Evolutionary conservation across 2,797 vertebrate genomes (phyloP), one percentile per base, ranked within the genome.

Genomic region (Mormyrus hasselquistii): DNA sequence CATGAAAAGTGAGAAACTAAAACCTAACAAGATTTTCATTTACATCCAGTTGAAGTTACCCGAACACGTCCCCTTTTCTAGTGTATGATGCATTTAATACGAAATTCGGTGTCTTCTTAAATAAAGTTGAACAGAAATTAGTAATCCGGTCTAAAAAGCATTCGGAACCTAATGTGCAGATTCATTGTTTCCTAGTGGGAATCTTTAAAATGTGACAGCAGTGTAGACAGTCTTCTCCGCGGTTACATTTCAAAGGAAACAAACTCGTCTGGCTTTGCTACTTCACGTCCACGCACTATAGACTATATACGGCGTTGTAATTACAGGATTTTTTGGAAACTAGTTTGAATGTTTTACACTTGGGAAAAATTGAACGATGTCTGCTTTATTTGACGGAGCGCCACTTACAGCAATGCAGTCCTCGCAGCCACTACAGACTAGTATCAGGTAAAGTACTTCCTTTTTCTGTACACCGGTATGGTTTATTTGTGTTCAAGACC

Each of bases 321-420:
- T n/a, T 41, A 59, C 14, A 49, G 25, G 3, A 55, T 47, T 87
- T 82, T 53, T 50, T 49, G 41, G 7, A 14, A 50, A 44, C 76
- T 55, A 25, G 12, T 69, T 90, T 94, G 85, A 7, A 95, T 95
- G 94, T 53, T 85, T 91, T 82, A 84, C 49, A 88, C 25, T 91
- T 62, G 0, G 92, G 90, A 91, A 82, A 92, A 92, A 93, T n/a
- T 91, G 86, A 94, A 91, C 90, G 55, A 96, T 96, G 95, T 96
- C 95, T 89, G 95, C 94, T 91, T 93, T 95, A 90, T 95, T 96
- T 92, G 95, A 96, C 91, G 95, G 95, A 89, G 95, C 90, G 90
- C 91, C 93, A 59, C 90, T 95, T 90, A 94, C 95, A 92, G 94
- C 94, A 93, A 95, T 96, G 94, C 96, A 95, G 95, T 95, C 93